Base-by-base conservation (phyloP, 2,888 invertebrate genomes). In the Andrena minutula region DNA sequence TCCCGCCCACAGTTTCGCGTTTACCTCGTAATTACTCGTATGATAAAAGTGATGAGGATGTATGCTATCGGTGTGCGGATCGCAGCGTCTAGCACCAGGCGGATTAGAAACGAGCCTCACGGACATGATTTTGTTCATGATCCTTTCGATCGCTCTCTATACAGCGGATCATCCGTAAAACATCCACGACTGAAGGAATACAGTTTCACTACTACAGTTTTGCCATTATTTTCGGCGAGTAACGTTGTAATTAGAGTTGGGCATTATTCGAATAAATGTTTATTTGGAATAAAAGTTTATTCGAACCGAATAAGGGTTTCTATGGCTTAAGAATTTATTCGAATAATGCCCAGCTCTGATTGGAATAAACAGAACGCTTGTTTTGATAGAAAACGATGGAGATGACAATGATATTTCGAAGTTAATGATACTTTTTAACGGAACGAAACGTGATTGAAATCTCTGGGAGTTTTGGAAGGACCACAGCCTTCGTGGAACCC, bases 1-100 rank as follows among this genome's bases (percentile, higher is more conserved):
- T 92, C 90, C 91, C 90, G 90, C 90, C 90, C 90, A 91, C 91
- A 78, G 86, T 86, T 86, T 84, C 84, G 77, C 78, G 70, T 80
- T 79, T 76, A 41, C 73, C 69, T 75, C 75, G 76, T 86, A 89
- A 89, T 88, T 88, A 85, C 79, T 74, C 53, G 56, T 51, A 64
- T 66, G 75, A 63, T 75, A 76, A 70, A 76, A 76, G n/a, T 64
- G 10, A 28, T n/a, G 23, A n/a, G 30, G 53, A 41, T 41, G 70
- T 70, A 53, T 41, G 35, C 23, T 70, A 56, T 69, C 63, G 53
- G 75, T 53, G 74, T 12, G 60, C 73, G n/a, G 16, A 65, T 65
- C 64, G 49, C n/a, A 63, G 63, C 72, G 49, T 23, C 16, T 16
- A 32, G n/a, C 49, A 51, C 47, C 12, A 56, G 58, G 71, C 20